These are phyloP conservation scores for Acrobasis repandana DNA, from an alignment of 2,888 invertebrate species.

Conservation along the genomic window DNA sequence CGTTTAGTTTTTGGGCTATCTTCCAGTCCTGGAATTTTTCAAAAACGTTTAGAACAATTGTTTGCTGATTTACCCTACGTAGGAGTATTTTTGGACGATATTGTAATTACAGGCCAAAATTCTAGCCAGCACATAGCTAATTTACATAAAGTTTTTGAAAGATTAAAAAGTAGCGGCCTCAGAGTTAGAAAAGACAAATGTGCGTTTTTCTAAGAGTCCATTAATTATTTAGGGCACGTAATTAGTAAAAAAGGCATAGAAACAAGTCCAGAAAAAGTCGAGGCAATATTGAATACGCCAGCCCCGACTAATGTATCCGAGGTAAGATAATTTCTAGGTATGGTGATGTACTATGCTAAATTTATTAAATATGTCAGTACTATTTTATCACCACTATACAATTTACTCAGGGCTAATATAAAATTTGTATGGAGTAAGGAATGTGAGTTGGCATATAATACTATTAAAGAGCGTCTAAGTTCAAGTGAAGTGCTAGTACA, in stretches of 20 bases:
- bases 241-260: conserved; percentile 29
- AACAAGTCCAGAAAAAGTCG: conserved; percentile 32
- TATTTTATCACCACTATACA: neutral
- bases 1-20: too few species aligned
- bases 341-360: conserved; percentile 34
- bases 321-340: conserved; percentile 32
- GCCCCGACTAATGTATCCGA: conserved; percentile 31
- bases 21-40: too few species aligned
- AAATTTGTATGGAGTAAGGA: neutral
- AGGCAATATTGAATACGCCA: conserved; percentile 25
- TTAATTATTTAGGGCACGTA: conserved; percentile 30
- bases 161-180: conserved; percentile 16
- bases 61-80: too few species aligned
- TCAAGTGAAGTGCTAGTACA: neutral
- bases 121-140: conserved; percentile 27
- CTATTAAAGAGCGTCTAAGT: neutral
- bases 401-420: neutral
- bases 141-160: conserved; percentile 28
- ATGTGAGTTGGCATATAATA: neutral
- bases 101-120: too few species aligned
- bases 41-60: too few species aligned
- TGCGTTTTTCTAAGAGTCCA: conserved; percentile 27
- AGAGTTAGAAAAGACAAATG: conserved; percentile 31
- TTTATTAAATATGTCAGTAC: conserved; percentile 26
- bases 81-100: too few species aligned